Conservation (phyloP, 2,888 invertebrate species). For the Adela reaumurella region DNA sequence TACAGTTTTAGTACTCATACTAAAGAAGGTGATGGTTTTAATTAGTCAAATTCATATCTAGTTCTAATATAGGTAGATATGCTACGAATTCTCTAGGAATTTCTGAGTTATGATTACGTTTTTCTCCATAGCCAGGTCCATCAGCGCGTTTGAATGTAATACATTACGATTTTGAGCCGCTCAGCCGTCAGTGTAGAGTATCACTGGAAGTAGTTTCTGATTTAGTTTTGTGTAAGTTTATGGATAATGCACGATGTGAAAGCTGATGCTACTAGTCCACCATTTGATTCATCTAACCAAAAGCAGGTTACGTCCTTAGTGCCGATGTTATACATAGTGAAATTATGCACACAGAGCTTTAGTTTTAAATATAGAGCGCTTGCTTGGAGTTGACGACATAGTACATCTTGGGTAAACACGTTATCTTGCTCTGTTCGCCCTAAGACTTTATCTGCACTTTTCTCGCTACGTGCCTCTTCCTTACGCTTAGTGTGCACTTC, state of each 20-base stretch:
- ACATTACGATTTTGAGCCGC: no score
- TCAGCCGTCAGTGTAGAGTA: slow-evolving; percentile 3
- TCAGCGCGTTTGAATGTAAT: no score
- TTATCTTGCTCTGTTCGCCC: slow-evolving; percentile 10
- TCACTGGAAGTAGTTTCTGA: no score
- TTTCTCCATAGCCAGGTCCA: no score
- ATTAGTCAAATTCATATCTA: no score
- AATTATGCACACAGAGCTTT: slow-evolving; percentile 14
- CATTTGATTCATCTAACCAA: slow-evolving; percentile 11
- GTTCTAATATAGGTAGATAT: no score
- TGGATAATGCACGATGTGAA: slow-evolving; percentile 9
- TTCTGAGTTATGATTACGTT: no score
- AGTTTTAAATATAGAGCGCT: slow-evolving; percentile 15
- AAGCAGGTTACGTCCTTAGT: slow-evolving; percentile 12
- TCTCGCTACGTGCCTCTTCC: slow-evolving; percentile 14
- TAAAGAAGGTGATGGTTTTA: no score
- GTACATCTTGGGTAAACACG: slow-evolving; percentile 14
- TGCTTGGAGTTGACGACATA: slow-evolving; percentile 13
- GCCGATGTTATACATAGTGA: slow-evolving; percentile 11
- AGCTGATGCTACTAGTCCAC: slow-evolving; percentile 6
- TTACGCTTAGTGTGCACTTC: slow-evolving; percentile 11
- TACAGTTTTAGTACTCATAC: no score
- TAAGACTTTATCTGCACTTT: slow-evolving; percentile 13
- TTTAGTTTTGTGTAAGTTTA: background rate
- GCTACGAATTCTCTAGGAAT: no score